phyloP scores from a whole-genome alignment of 2,113 vertebrate species.

The Tachuris rubrigastra region DNA sequence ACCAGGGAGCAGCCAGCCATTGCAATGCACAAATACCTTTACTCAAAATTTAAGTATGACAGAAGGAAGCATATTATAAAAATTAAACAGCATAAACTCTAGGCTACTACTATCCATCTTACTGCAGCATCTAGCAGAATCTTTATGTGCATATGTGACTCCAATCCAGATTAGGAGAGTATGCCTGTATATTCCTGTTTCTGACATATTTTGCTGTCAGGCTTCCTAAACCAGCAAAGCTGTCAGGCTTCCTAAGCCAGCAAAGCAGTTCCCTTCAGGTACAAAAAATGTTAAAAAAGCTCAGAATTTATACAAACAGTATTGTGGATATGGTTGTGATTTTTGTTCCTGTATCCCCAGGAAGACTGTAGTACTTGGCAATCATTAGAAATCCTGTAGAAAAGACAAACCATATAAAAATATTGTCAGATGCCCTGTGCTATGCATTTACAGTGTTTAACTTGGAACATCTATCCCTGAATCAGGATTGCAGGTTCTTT shows the following conservation, averaged over 20 bases:
- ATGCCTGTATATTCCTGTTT: background rate
- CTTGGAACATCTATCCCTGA: background rate
- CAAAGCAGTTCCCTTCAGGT: background rate
- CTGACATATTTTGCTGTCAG: background rate
- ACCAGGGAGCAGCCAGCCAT: background rate
- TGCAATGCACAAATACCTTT: background rate
- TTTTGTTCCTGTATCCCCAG: background rate
- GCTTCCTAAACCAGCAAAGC: background rate
- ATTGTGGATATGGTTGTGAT: background rate
- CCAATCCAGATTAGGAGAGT: background rate
- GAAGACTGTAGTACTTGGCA: background rate
- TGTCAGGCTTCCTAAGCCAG: background rate
- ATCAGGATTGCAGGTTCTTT: background rate
- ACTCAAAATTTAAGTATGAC: background rate
- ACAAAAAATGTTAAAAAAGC: background rate
- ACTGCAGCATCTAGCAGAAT: background rate
- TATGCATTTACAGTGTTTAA: background rate
- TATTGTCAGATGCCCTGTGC: background rate
- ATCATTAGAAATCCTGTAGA: background rate
- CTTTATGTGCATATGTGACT: background rate
- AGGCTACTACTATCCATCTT: background rate
- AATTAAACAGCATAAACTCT: background rate
- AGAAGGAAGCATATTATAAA: background rate
- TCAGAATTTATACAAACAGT: background rate
- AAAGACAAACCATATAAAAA: background rate